These are phyloP conservation scores for Neotragus pygmaeus DNA, from an alignment of 2,113 vertebrate species.

Conservation along the genomic window DNA sequence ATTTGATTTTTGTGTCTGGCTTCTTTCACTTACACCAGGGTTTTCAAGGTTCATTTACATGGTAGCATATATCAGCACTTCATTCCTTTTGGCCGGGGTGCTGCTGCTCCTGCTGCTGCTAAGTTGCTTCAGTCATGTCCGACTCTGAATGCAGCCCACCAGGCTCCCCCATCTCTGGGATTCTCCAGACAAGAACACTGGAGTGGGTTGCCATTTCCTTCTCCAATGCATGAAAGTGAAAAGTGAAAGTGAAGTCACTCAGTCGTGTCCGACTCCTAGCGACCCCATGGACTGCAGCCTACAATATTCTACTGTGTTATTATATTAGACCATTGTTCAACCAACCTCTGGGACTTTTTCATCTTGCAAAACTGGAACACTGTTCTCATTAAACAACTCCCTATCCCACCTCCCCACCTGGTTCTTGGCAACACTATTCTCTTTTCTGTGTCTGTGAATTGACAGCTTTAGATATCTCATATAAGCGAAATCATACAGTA, in stretches of 20 bases:
- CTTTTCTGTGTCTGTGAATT: neutral
- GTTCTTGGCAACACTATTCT: neutral
- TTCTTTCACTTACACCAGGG: neutral
- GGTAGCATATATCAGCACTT: neutral
- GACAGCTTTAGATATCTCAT: neutral
- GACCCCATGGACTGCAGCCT: neutral
- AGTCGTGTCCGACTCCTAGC: fast-evolving
- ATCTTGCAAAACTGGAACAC: neutral
- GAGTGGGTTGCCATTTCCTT: too few species aligned
- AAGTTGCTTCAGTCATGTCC: neutral
- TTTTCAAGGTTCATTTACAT: neutral
- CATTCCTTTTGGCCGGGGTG: neutral
- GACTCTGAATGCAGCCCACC: too few species aligned
- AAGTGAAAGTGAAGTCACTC: neutral
- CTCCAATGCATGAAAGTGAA: neutral
- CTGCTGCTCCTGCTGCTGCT: neutral
- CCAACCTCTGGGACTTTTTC: neutral
- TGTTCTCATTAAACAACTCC: neutral
- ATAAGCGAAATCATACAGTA: neutral
- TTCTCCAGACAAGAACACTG: too few species aligned
- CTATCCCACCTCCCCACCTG: neutral
- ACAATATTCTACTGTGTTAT: neutral
- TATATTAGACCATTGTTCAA: neutral
- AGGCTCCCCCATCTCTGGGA: too few species aligned
- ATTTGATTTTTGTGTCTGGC: neutral